These are phyloP conservation scores for Chitala chitala DNA, from an alignment of 2,113 vertebrate species.

Conservation along the genomic window DNA sequence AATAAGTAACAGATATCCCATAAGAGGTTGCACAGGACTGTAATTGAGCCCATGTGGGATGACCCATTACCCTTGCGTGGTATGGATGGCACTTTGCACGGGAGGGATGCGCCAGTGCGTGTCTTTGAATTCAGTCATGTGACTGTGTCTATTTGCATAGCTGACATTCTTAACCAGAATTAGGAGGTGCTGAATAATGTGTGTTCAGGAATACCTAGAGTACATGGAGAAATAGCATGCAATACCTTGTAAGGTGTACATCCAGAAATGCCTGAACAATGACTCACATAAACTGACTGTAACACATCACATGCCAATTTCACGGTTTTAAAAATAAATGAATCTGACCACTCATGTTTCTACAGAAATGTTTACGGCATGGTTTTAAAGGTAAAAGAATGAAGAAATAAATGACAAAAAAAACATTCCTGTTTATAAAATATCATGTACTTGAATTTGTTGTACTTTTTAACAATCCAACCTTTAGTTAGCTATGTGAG, in stretches of 20 bases:
- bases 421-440: neutral
- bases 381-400: too few relatives aligned
- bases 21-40: neutral
- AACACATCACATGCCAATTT: too few relatives aligned
- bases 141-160: neutral
- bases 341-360: too few relatives aligned
- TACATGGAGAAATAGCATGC: neutral
- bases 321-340: too few relatives aligned
- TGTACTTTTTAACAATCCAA: conserved; percentile 16
- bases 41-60: neutral
- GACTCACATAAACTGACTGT: too few relatives aligned
- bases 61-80: neutral
- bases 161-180: neutral
- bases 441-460: conserved; percentile 16
- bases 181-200: too few relatives aligned
- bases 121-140: neutral
- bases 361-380: too few relatives aligned
- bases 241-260: too few relatives aligned
- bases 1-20: conserved; percentile 8
- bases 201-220: neutral
- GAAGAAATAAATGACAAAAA: neutral
- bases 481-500: conserved; percentile 6
- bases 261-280: too few relatives aligned
- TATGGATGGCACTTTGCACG: neutral
- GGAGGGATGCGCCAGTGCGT: neutral